Conservation (phyloP, 2,888 invertebrate species). For the Aethes cnicana region DNA sequence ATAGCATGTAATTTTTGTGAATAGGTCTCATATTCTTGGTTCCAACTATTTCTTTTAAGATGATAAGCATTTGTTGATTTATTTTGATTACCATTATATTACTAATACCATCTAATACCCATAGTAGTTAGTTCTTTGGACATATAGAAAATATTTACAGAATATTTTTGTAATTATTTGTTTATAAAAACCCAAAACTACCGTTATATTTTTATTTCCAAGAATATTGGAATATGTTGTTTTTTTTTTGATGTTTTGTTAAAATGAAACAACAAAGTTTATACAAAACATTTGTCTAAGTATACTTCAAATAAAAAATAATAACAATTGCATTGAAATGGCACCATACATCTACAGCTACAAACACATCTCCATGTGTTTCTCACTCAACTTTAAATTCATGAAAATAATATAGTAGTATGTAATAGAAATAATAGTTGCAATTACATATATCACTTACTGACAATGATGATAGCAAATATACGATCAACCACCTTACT, state of each 20-base stretch:
- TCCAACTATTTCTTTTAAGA: background rate
- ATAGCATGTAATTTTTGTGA: background rate
- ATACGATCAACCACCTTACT: too few relatives aligned
- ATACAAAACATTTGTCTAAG: too few relatives aligned
- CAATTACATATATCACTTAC: too few relatives aligned
- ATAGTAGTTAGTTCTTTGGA: conserved; percentile 27
- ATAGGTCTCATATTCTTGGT: too few relatives aligned
- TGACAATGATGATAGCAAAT: too few relatives aligned
- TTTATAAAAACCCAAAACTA: conserved; percentile 27
- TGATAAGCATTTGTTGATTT: background rate
- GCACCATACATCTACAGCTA: conserved; percentile 13
- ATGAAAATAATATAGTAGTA: too few relatives aligned
- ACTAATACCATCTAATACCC: conserved; percentile 15
- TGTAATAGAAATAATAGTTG: too few relatives aligned
- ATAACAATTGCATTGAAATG: conserved; percentile 12
- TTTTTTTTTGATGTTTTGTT: conserved; percentile 1
- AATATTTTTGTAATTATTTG: conserved; percentile 43
- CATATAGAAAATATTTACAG: conserved; percentile 39
- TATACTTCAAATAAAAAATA: background rate
- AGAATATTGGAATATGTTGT: conserved; percentile 3
- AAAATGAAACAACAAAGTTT: conserved; percentile 17
- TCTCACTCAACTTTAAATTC: too few relatives aligned
- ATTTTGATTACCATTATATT: conserved; percentile 26
- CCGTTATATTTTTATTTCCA: conserved; percentile 28
- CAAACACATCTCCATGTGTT: too few relatives aligned